phyloP scores from a whole-genome alignment of 2,797 vertebrate species.

The Gila robusta region DNA sequence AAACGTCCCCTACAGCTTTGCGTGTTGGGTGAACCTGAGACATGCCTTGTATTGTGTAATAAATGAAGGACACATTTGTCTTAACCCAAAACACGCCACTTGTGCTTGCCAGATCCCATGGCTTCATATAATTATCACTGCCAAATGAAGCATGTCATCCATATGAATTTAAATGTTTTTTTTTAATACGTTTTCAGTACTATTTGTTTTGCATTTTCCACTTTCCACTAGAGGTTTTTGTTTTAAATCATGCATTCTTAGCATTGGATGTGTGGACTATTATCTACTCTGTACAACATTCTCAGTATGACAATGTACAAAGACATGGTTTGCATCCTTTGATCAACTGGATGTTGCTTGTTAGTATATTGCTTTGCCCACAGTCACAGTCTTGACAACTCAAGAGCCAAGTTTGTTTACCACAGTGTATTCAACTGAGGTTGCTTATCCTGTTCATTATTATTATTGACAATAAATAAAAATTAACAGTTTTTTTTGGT shows the following conservation, averaged over 20 bases:
- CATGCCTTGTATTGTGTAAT: constrained; percentile 70
- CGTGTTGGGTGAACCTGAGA: constrained; percentile 61
- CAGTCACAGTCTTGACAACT: constrained; percentile 53
- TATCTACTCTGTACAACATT: constrained; percentile 25
- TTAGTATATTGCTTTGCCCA: constrained; percentile 60
- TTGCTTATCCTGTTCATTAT: constrained; percentile 74
- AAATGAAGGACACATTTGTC: constrained; percentile 48
- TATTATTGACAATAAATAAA: constrained; percentile 74
- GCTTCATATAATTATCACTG: constrained; percentile 31
- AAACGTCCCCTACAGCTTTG: constrained; percentile 30
- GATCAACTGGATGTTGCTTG: constrained; percentile 62
- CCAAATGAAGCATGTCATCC: constrained; percentile 43
- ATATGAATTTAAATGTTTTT: neutral
- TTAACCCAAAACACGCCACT: constrained; percentile 46
- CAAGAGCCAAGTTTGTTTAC: constrained; percentile 69
- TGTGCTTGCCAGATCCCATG: constrained; percentile 33
- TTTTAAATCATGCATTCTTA: neutral
- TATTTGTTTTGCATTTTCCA: neutral
- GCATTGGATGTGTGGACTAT: constrained; percentile 3
- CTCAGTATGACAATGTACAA: constrained; percentile 61
- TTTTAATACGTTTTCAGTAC: neutral
- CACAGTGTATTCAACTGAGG: constrained; percentile 63
- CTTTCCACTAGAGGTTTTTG: neutral
- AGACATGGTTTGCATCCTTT: constrained; percentile 61
- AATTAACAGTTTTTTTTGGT: constrained; percentile 44